phyloP scores from a whole-genome alignment of 2,888 invertebrate genomes.

The Ennomos fuscantarius region DNA sequence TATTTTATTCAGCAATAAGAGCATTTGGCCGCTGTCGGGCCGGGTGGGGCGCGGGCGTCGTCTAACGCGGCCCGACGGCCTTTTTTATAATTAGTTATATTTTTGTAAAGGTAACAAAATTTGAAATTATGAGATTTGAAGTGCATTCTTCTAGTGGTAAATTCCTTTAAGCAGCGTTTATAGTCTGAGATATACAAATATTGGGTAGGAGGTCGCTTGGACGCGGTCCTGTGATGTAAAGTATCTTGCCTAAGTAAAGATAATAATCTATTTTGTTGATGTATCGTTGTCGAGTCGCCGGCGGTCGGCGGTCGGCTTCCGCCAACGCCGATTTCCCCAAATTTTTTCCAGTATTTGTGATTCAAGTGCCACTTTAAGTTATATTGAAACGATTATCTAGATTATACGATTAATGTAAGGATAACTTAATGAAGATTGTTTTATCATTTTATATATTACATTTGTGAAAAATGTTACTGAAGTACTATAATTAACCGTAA shows the following conservation, averaged over 20 bases:
- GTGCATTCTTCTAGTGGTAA: conserved; percentile 84
- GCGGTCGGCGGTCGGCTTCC: conserved; percentile 62
- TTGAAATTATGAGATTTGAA: conserved; percentile 82
- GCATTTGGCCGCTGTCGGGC: conserved; percentile 69
- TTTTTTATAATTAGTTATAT: conserved; percentile 78
- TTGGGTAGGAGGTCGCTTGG: conserved; percentile 42
- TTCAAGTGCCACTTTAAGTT: conserved; percentile 92
- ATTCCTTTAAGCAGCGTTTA: conserved; percentile 78
- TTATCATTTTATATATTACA: conserved; percentile 86
- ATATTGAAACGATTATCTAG: conserved; percentile 86
- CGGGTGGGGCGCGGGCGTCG: conserved; percentile 22
- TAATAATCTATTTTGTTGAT: conserved; percentile 79
- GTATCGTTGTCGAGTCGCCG: conserved; percentile 67
- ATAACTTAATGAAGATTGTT: conserved; percentile 86
- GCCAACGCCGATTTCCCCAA: conserved; percentile 85
- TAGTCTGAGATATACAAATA: conserved; percentile 73
- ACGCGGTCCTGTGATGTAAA: conserved; percentile 73
- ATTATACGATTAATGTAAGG: conserved; percentile 85
- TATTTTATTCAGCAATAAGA: conserved; percentile 85
- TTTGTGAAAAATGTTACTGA: conserved; percentile 84
- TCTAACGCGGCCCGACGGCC: conserved; percentile 29
- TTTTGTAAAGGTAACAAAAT: conserved; percentile 77
- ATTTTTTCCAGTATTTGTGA: conserved; percentile 91
- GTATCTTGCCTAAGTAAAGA: conserved; percentile 82
- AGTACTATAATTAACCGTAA: conserved; percentile 85